phyloP scores from a whole-genome alignment of 2,113 vertebrate genomes.

The Lontra canadensis region DNA sequence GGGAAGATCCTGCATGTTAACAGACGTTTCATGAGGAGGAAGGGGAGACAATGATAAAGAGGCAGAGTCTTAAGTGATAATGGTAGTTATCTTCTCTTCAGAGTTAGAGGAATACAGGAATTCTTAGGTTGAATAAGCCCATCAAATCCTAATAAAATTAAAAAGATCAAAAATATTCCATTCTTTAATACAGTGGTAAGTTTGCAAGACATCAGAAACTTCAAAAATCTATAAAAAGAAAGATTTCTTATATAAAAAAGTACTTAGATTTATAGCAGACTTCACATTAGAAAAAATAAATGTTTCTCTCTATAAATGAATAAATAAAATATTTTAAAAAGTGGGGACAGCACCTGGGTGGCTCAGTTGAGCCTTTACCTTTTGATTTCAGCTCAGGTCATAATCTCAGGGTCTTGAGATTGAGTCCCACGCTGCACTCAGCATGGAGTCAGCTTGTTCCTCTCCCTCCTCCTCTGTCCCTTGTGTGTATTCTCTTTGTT shows the following conservation, averaged over 20 bases:
- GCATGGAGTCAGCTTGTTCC: not conserved
- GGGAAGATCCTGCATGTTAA: not conserved
- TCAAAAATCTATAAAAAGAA: not conserved
- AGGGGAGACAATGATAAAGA: not conserved
- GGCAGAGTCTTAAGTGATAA: not conserved
- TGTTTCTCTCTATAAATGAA: not conserved
- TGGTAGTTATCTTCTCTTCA: not conserved
- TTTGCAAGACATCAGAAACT: not conserved
- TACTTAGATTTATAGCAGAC: not conserved
- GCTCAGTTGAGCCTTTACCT: not conserved
- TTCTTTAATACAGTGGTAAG: not conserved
- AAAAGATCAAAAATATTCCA: not conserved
- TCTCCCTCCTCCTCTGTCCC: not conserved
- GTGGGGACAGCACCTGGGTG: not conserved
- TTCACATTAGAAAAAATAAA: slow-evolving; percentile 13
- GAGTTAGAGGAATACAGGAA: not conserved
- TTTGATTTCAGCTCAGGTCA: not conserved
- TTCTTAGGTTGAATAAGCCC: not conserved
- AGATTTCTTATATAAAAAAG: not conserved
- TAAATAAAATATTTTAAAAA: not conserved
- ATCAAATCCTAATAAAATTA: not conserved
- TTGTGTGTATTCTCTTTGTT: not conserved
- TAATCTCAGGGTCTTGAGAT: not conserved
- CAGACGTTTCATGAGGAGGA: not conserved
- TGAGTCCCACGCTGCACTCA: not conserved